Base-by-base conservation (phyloP, 2,797 vertebrate genomes). In the Muscicapa striata region DNA sequence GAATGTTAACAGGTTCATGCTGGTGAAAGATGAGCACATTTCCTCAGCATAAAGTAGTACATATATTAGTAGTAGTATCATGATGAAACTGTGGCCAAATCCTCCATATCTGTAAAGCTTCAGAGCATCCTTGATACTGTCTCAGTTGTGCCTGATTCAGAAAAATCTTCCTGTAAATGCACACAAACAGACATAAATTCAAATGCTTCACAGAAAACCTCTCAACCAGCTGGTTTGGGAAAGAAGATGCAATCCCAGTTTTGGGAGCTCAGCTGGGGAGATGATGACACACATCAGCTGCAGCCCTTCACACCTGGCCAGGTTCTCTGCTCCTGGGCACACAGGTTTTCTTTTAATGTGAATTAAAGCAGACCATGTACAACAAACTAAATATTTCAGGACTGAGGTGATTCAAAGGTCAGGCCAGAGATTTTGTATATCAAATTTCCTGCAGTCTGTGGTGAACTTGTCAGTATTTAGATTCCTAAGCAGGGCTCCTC, bases 331-430 rank as follows among this genome's bases (percentile, higher is more conserved):
- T 75, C 78, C 45, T 58, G 89, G 80, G 27, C 27, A 36, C 63
- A 40, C 34, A 34, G 11, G 16, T 77, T 83, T 57, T n/a, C 70
- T 87, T 79, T 93, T 87, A 91, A 96, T 23, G 17, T 21, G 73
- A 91, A 95, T 91, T 92, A 85, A 88, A 91, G 83, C 83, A 96
- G 91, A 93, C 80, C 34, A 20, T 64, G 68, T 52, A 86, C 72
- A 97, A 93, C 95, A 96, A 97, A 90, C 68, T 15, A 78, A 96
- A 59, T 94, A 80, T 81, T 93, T 93, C 96, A 95, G 89, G 84
- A 78, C 5, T 54, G 73, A 76, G 87, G 94, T 96, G 93, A 91
- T 79, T 93, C 84, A 95, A 96, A 97, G 94, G 95, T 96, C 97
- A 97, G 80, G 26, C 38, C 74, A 91, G 66, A 84, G 88, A 90